Conservation (phyloP, 2,888 invertebrate species). For the Athalia rosae region DNA sequence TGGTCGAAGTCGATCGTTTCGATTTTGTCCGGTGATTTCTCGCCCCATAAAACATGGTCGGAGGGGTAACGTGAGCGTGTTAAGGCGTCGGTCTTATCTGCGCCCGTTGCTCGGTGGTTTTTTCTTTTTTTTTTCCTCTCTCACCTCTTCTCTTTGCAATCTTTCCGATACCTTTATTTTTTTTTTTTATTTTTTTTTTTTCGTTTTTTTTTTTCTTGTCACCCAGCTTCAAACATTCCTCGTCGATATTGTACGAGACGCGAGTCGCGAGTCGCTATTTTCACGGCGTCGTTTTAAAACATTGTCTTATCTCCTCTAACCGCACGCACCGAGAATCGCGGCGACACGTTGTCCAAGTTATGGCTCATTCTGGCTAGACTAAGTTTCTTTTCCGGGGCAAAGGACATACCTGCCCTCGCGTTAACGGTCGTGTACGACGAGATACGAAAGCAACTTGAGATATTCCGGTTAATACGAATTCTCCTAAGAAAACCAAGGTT, state of each 20-base stretch:
- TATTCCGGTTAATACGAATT: background rate
- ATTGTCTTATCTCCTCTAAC: conserved; percentile 18
- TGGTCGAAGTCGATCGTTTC: background rate
- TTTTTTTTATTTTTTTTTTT: background rate
- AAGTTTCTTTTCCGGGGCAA: background rate
- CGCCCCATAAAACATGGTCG: background rate
- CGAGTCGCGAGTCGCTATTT: background rate
- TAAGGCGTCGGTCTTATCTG: conserved; percentile 15
- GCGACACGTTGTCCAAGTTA: conserved; percentile 26
- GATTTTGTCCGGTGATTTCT: background rate
- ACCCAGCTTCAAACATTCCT: background rate
- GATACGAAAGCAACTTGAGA: conserved; percentile 12
- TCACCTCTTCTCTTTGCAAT: background rate
- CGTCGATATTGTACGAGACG: background rate
- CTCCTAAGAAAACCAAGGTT: background rate
- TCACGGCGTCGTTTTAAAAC: conserved; percentile 15
- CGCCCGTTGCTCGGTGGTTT: background rate
- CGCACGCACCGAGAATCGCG: conserved; percentile 21
- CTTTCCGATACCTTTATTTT: background rate
- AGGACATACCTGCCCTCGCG: background rate
- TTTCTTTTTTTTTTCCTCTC: background rate
- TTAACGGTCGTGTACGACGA: conserved; percentile 27
- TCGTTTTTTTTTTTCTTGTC: background rate
- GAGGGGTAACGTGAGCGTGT: conserved; percentile 29
- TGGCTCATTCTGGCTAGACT: conserved; percentile 25